Conservation (phyloP, 2,797 vertebrate species). For the Emys orbicularis region DNA sequence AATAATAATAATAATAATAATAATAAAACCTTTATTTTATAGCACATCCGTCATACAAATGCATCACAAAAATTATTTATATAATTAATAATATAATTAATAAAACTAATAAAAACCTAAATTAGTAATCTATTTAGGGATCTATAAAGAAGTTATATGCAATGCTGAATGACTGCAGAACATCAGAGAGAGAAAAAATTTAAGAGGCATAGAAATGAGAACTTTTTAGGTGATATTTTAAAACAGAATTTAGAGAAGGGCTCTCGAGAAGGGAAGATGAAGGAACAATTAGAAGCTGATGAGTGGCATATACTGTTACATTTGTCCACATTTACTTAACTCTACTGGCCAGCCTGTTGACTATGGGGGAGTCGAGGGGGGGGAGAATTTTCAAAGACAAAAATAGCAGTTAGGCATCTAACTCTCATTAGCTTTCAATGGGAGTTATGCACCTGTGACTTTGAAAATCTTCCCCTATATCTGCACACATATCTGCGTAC, state of each 20-base stretch:
- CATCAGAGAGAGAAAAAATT: slow-evolving; percentile 22
- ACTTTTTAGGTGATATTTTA: slow-evolving; percentile 16
- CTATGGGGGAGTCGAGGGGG: neutral
- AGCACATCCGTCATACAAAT: slow-evolving; percentile 46
- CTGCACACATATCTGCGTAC: neutral
- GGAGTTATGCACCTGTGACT: no score
- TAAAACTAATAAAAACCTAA: slow-evolving; percentile 31
- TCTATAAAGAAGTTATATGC: slow-evolving; percentile 44
- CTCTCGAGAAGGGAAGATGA: slow-evolving; percentile 9
- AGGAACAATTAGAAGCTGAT: slow-evolving; percentile 44
- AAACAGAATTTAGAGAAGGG: neutral
- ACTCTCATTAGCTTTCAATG: neutral
- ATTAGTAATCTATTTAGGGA: neutral
- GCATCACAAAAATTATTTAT: slow-evolving; percentile 22
- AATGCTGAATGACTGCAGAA: slow-evolving; percentile 66
- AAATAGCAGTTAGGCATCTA: neutral
- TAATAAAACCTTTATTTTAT: neutral
- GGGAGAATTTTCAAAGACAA: neutral
- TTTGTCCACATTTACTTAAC: slow-evolving; percentile 64
- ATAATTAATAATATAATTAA: neutral
- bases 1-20: neutral
- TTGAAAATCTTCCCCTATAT: neutral
- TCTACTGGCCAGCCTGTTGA: slow-evolving; percentile 34
- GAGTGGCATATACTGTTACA: slow-evolving; percentile 10
- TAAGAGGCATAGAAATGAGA: slow-evolving; percentile 32